Evolutionary conservation across 2,113 vertebrate species (phyloP).

Genomic region (Eurystomus gularis): DNA sequence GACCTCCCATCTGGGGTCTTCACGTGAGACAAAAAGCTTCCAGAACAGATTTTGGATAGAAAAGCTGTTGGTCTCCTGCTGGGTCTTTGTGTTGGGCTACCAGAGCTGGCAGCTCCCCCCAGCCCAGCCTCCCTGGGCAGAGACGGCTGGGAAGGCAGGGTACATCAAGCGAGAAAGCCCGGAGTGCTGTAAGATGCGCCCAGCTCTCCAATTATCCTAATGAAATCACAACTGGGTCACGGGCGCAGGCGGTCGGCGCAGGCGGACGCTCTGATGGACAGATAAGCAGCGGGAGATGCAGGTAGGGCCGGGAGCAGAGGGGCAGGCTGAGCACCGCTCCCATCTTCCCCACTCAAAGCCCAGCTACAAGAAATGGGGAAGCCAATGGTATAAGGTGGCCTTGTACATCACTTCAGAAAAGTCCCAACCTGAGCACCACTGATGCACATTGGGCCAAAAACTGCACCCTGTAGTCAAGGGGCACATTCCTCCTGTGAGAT

Average conservation of each 20-base stretch:
- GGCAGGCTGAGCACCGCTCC: background rate
- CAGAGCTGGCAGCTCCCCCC: background rate
- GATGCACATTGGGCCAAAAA: rapidly evolving
- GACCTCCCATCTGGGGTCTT: background rate
- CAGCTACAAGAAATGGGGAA: background rate
- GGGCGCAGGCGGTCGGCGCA: background rate
- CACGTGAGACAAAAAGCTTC: background rate
- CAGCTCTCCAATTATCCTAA: slow-evolving; percentile 3
- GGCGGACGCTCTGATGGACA: background rate
- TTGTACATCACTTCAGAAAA: background rate
- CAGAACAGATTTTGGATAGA: background rate
- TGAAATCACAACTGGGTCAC: slow-evolving; percentile 10
- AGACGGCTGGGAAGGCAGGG: background rate
- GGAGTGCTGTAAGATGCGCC: background rate
- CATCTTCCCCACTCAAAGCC: background rate
- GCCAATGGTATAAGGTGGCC: background rate
- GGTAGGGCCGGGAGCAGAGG: background rate
- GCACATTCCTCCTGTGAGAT: rapidly evolving
- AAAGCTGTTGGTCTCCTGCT: background rate
- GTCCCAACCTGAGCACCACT: background rate
- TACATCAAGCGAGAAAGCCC: background rate
- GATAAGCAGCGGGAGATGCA: background rate
- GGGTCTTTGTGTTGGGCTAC: background rate
- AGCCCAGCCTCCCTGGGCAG: background rate
- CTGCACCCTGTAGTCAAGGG: background rate